Evolutionary conservation across 2,113 vertebrate genomes (phyloP).

Genomic region (Epinephelus lanceolatus): DNA sequence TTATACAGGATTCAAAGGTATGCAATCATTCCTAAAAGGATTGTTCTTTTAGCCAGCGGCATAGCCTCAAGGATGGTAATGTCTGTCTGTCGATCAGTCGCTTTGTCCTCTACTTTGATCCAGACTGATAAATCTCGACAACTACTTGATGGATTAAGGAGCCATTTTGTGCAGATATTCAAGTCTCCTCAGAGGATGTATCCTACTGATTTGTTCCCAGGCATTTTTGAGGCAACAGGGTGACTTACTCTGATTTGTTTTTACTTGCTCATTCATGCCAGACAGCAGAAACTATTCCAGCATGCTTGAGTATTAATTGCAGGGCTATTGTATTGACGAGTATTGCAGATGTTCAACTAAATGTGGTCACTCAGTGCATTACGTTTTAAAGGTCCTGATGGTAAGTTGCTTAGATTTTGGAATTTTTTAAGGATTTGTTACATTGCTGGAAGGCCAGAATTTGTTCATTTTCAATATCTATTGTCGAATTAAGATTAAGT

Average conservation of each 20-base stretch:
- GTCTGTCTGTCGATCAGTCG: neutral
- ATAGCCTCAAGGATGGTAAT: neutral
- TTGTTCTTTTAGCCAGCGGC: neutral
- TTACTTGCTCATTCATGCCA: neutral
- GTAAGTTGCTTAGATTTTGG: too few relatives aligned
- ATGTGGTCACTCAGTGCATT: too few relatives aligned
- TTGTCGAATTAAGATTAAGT: too few relatives aligned
- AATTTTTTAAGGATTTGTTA: too few relatives aligned
- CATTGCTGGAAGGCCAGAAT: too few relatives aligned
- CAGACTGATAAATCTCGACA: neutral
- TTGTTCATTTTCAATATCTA: too few relatives aligned
- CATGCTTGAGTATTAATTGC: neutral
- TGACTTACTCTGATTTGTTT: neutral
- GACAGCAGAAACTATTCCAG: neutral
- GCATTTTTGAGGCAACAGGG: neutral
- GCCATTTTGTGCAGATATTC: neutral
- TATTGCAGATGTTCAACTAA: neutral
- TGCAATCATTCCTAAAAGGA: slow-evolving; percentile 5
- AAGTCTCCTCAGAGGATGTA: neutral
- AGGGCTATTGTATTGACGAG: neutral
- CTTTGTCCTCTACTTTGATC: neutral
- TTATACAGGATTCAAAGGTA: neutral
- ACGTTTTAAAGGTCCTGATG: too few relatives aligned
- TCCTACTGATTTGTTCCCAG: neutral
- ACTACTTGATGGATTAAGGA: neutral